These are phyloP conservation scores for Planiliza haematocheilus DNA, from an alignment of 2,113 vertebrate genomes.

Conservation along the genomic window DNA sequence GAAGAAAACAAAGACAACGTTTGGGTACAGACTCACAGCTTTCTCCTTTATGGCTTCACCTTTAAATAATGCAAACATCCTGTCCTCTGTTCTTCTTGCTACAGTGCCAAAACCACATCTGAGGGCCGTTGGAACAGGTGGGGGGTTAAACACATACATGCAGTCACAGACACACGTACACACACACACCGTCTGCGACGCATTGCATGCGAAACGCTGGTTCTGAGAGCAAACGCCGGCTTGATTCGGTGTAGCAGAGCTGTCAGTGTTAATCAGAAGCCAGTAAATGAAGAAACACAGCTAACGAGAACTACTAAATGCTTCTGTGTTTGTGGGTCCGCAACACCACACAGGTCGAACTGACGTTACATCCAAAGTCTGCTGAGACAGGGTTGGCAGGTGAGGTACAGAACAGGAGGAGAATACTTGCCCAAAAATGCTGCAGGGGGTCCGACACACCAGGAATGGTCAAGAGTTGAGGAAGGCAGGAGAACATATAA, in stretches of 20 bases:
- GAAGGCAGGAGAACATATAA: slow-evolving; percentile 42
- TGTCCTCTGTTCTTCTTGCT: slow-evolving; percentile 58
- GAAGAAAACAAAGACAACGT: slow-evolving; percentile 52
- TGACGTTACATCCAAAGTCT: slow-evolving; percentile 43
- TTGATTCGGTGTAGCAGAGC: slow-evolving; percentile 36
- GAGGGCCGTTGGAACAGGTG: slow-evolving; percentile 66
- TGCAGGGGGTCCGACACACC: slow-evolving; percentile 77
- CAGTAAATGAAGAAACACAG: slow-evolving; percentile 28
- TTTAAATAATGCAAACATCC: slow-evolving; percentile 74
- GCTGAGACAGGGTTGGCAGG: not conserved
- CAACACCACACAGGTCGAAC: not conserved
- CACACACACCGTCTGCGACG: slow-evolving; percentile 33
- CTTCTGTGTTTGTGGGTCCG: slow-evolving; percentile 1
- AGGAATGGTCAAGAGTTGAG: slow-evolving; percentile 85
- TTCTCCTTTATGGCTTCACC: slow-evolving; percentile 76
- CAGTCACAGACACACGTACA: slow-evolving; percentile 34
- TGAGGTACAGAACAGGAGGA: slow-evolving; percentile 66
- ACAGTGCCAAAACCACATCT: slow-evolving; percentile 77
- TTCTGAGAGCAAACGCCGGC: slow-evolving; percentile 36
- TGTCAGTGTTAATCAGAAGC: slow-evolving; percentile 58
- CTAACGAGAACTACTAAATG: slow-evolving; percentile 23
- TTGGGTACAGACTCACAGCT: slow-evolving; percentile 58
- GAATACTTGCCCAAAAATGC: slow-evolving; percentile 80
- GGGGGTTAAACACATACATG: slow-evolving; percentile 61
- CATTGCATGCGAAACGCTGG: slow-evolving; percentile 62